Conservation (phyloP, 2,888 invertebrate species). For the Aphodius sticticus region DNA sequence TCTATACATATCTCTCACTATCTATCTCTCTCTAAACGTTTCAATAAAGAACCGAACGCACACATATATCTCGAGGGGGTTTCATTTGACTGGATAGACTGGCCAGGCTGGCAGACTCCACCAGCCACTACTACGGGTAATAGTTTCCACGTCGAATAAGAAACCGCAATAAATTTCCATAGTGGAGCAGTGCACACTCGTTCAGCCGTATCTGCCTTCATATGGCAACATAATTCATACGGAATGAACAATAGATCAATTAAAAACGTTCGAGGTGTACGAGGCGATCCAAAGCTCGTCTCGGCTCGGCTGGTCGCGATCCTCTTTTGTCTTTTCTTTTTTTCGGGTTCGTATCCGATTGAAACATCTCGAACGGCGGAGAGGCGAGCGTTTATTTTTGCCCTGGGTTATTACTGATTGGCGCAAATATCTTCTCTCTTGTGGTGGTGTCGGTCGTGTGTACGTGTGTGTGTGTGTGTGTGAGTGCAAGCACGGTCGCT, state of each 20-base stretch:
- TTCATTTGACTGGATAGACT: slow-evolving; percentile 4
- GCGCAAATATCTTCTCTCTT: slow-evolving; percentile 33
- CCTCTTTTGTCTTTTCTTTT: not conserved
- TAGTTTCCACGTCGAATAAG: not conserved
- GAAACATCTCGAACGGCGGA: slow-evolving; percentile 30
- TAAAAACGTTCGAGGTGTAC: slow-evolving; percentile 17
- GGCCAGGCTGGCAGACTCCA: not conserved
- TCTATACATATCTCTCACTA: not conserved
- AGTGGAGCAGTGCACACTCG: slow-evolving; percentile 19
- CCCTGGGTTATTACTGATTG: slow-evolving; percentile 35
- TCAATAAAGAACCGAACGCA: slow-evolving; percentile 4
- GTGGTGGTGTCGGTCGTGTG: slow-evolving; percentile 5
- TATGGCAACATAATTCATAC: slow-evolving; percentile 23
- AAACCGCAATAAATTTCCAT: slow-evolving; percentile 17
- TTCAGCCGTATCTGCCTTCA: slow-evolving; percentile 20
- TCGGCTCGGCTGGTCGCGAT: not conserved
- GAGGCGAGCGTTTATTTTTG: slow-evolving; percentile 28
- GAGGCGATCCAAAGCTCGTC: not conserved
- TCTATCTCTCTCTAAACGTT: not conserved
- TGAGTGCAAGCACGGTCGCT: slow-evolving; percentile 17
- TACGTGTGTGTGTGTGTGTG: slow-evolving; percentile 13
- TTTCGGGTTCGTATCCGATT: slow-evolving; percentile 27
- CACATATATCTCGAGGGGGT: not conserved
- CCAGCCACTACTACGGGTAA: not conserved
- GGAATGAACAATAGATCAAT: slow-evolving; percentile 24